Evolutionary conservation across 2,113 vertebrate species (phyloP).

Genomic region (Gallinago jamesoni): DNA sequence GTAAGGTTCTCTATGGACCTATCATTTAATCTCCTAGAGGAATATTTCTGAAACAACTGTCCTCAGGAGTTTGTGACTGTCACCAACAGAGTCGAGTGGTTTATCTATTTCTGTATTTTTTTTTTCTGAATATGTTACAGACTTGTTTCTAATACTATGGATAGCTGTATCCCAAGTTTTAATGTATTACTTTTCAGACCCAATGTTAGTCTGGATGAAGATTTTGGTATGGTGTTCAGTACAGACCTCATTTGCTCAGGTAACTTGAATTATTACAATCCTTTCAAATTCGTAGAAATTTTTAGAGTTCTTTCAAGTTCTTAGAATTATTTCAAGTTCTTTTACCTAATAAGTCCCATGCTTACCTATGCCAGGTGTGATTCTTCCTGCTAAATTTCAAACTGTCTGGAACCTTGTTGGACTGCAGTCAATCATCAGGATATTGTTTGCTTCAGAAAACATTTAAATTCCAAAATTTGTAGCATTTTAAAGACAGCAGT

Average conservation of each 20-base stretch:
- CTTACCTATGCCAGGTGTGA: neutral
- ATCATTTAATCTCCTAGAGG: neutral
- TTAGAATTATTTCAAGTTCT: neutral
- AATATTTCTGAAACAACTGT: neutral
- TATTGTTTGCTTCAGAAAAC: neutral
- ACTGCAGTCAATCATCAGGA: neutral
- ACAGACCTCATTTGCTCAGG: neutral
- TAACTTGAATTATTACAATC: neutral
- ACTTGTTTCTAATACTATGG: neutral
- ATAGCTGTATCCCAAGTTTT: neutral
- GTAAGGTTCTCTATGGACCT: neutral
- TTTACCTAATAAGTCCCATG: neutral
- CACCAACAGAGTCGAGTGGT: rapidly evolving
- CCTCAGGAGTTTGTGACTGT: neutral
- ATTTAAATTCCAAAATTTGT: neutral
- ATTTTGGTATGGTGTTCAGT: neutral
- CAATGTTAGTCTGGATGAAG: neutral
- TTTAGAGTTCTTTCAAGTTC: neutral
- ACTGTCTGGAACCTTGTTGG: neutral
- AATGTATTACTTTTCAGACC: neutral
- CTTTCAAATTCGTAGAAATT: neutral
- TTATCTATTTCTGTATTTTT: neutral
- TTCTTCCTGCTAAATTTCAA: neutral
- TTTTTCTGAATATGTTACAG: neutral
- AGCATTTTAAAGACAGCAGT: neutral